These are phyloP conservation scores for Propithecus coquereli DNA, from an alignment of 2,113 vertebrate genomes.

Conservation along the genomic window DNA sequence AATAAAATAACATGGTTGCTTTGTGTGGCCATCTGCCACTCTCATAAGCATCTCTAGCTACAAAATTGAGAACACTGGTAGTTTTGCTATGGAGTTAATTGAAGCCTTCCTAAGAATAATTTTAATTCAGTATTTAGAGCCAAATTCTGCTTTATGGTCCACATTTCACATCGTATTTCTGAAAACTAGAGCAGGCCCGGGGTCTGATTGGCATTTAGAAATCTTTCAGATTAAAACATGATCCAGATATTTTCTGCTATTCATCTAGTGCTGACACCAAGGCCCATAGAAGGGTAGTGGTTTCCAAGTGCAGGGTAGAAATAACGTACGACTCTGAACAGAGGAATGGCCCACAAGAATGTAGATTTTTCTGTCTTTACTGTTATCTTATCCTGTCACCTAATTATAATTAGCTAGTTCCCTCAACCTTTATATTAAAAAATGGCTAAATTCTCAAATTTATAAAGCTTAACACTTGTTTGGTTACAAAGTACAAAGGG, in stretches of 20 bases:
- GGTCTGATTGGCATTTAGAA: slow-evolving; percentile 72
- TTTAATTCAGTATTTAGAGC: slow-evolving; percentile 81
- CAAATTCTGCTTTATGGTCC: slow-evolving; percentile 81
- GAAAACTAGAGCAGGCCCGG: slow-evolving; percentile 69
- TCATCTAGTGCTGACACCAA: slow-evolving; percentile 37
- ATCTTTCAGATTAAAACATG: slow-evolving; percentile 67
- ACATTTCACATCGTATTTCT: slow-evolving; percentile 70
- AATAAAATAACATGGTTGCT: slow-evolving; percentile 82
- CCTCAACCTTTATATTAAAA: background rate
- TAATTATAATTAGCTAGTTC: background rate
- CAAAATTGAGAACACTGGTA: slow-evolving; percentile 80
- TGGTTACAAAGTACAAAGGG: background rate
- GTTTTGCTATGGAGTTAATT: slow-evolving; percentile 80
- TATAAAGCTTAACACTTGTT: background rate
- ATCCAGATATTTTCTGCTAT: slow-evolving; percentile 58
- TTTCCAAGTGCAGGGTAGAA: background rate
- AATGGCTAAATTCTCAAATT: slow-evolving; percentile 9
- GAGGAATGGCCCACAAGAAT: background rate
- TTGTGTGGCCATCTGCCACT: slow-evolving; percentile 83
- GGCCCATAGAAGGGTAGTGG: background rate
- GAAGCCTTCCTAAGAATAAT: slow-evolving; percentile 84
- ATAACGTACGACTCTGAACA: background rate
- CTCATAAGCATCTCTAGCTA: slow-evolving; percentile 80
- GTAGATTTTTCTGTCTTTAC: background rate
- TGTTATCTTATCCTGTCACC: background rate